Evolutionary conservation across 2,797 vertebrate species (phyloP), one percentile per base, ranked within the genome.

Genomic region (Xenopus petersii): DNA sequence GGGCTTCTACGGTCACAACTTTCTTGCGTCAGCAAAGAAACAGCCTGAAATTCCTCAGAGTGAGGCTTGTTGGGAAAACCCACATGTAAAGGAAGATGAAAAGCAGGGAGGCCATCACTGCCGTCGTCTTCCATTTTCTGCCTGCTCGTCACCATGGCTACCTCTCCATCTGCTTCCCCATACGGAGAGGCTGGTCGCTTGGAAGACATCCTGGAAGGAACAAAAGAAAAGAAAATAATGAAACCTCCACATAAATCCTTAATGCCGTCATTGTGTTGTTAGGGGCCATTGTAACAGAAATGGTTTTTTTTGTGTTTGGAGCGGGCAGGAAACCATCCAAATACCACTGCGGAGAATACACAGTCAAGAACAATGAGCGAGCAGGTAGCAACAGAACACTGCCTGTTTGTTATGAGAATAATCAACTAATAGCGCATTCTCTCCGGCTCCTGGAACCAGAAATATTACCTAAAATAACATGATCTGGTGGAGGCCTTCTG

Each of bases 111-210:
- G 89, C 93, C 94, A 86, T 95, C 95, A 88, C 92, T 94, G 91
- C 49, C 49, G 15, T 51, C 49, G 11, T 51, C 49, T 87, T 96
- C 96, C 94, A 98, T 89, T 96, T 96, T 95, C 96, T 97, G 96
- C 95, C 96, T 95, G 94, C 94, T 95, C 90, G 97, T 98, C 95
- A 95, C 95, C 95, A 98, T 99, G 95, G 95, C 95, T 97, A 99
- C 94, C 93, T 98, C 96, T 96, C 97, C 97, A 98, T 98, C 97
- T 98, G 97, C 97, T 96, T 96, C 96, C 94, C 96, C 96, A 96
- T 99, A 98, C 95, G 97, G 97, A 98, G 97, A 99, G 94, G 95
- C 96, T 96, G 97, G 95, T 95, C 96, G 95, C 96, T 98, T 99
- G 97, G 97, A 98, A 98, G 96, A 98, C 97, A 99, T 99, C 97